Percentiles rank a stretch among this genome's conserved stretches.
These are phyloP conservation scores for Apoda limacodes DNA, from an alignment of 2,888 invertebrate species.

Conservation along the genomic window DNA sequence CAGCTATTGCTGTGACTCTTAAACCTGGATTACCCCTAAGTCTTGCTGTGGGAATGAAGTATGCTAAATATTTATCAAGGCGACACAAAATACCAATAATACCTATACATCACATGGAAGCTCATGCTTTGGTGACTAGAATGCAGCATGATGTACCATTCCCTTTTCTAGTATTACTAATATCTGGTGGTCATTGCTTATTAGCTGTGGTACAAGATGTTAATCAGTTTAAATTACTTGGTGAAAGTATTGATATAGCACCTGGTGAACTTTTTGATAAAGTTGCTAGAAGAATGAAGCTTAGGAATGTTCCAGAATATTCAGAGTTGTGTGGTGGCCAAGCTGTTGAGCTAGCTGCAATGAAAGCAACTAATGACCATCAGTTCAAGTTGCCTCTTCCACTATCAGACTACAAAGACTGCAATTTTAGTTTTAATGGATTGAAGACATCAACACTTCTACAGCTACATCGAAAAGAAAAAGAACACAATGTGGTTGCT, in stretches of 20 bases:
- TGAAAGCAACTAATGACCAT: slow-evolving; percentile 73
- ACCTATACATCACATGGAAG: slow-evolving; percentile 99
- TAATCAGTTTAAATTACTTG: slow-evolving; percentile 83
- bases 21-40: slow-evolving; percentile 88
- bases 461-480: slow-evolving; percentile 72
- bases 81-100: slow-evolving; percentile 84
- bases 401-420: slow-evolving; percentile 75
- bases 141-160: slow-evolving; percentile 80
- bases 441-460: slow-evolving; percentile 74
- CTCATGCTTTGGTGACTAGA: slow-evolving; percentile 92
- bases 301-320: slow-evolving; percentile 83
- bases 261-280: slow-evolving; percentile 97
- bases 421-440: slow-evolving; percentile 94
- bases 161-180: slow-evolving; percentile 89
- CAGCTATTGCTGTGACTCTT: slow-evolving; percentile 91
- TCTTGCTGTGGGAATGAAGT: slow-evolving; percentile 82
- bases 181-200: slow-evolving; percentile 95
- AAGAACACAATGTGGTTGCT: slow-evolving; percentile 65
- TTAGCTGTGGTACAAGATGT: slow-evolving; percentile 81
- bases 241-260: slow-evolving; percentile 84
- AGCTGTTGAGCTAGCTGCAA: slow-evolving; percentile 87
- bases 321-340: slow-evolving; percentile 83
- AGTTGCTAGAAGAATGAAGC: slow-evolving; percentile 85
- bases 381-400: slow-evolving; percentile 77
- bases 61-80: slow-evolving; percentile 83